Base-by-base conservation (phyloP, 2,888 invertebrate genomes). In the Phortica magna region DNA sequence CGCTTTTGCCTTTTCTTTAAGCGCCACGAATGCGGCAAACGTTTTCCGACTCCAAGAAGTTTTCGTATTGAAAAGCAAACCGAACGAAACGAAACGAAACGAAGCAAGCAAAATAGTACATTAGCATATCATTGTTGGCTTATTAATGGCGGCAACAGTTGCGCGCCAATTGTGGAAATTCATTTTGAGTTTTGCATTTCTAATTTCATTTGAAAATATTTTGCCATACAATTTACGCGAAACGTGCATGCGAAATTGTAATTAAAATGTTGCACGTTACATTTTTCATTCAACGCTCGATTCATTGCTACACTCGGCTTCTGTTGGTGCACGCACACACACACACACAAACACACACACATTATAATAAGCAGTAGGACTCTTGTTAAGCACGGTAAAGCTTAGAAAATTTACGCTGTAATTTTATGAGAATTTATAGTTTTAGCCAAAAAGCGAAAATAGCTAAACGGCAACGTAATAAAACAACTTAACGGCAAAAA, bases 211-310 rank as follows among this genome's bases (percentile, higher is more conserved):
- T 14, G 39, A 14, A 61, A 61, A 61, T 61, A 61, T 61, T 61
- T 61, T 19, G 19, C 17, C 61, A 5, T 17, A 59, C 57, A 41
- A 75, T 70, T 75, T 75, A 75, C 42, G 59, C 39, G 31, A 12
- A n/a, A 43, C 17, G 67, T 61, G 12, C 75, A 75, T 75, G 75
- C 68, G 48, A 70, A 61, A 53, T 61, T 57, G 57, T 61, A 75
- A 75, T 67, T 55, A 57, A 55, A 68, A 43, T 64, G 14, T 19
- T 5, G 72, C 64, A 39, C 65, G 61, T 61, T 22, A 10, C 12
- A 61, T 61, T 61, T 61, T 61, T 17, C 48, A 48, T 48, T 48
- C 14, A 2, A 48, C 48, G 2, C 48, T 48, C 1, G 48, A 9
- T 14, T 48, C 48, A 12, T 31, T 31, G 2, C n/a, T n/a, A n/a